Conservation (phyloP, 2,113 vertebrate genomes). For the Recurvirostra avosetta region DNA sequence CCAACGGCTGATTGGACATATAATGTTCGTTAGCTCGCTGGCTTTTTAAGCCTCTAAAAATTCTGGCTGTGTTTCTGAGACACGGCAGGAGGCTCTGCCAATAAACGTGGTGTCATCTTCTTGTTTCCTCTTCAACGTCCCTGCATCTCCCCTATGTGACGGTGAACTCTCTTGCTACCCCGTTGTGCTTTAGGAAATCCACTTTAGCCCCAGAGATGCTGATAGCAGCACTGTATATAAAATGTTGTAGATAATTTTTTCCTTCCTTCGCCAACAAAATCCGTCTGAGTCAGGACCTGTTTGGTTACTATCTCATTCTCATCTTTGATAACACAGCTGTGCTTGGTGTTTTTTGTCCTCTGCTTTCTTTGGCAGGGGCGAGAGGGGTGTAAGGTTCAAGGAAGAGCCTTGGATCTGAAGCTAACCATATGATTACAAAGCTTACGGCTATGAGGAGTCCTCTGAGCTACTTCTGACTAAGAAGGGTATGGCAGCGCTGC, state of each 20-base stretch:
- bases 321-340: background rate
- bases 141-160: rapidly evolving
- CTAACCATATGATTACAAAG: rapidly evolving
- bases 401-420: background rate
- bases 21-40: rapidly evolving
- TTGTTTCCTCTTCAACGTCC: background rate
- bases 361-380: rapidly evolving
- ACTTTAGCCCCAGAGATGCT: background rate
- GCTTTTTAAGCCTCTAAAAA: background rate
- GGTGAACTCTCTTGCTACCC: background rate
- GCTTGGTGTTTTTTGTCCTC: background rate
- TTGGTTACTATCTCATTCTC: background rate
- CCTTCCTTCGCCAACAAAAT: background rate
- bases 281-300: rapidly evolving
- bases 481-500: background rate
- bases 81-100: background rate
- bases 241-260: background rate
- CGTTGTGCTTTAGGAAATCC: background rate
- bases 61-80: background rate
- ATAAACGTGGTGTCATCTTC: background rate
- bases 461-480: background rate
- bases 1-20: background rate
- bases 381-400: background rate
- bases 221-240: background rate
- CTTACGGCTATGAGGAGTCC: background rate